Base-by-base conservation (phyloP, 2,797 vertebrate genomes). In the Alosa sapidissima region DNA sequence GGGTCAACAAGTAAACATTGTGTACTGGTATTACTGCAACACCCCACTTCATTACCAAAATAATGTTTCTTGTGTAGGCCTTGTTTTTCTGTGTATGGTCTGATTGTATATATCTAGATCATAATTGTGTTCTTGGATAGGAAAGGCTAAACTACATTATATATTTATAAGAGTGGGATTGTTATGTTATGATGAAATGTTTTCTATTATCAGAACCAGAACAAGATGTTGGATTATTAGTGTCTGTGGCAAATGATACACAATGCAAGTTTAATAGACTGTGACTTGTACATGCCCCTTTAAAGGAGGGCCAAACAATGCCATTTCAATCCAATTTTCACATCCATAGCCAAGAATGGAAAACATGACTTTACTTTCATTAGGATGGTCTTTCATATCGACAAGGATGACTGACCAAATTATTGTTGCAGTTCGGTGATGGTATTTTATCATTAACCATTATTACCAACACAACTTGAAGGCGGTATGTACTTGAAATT, bases 331-430 rank as follows among this genome's bases (percentile, higher is more conserved):
- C 19, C 36, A 78, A 78, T 78, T 78, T 45, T 75, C 14, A 47
- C 78, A 78, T 47, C 72, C 72, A 78, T 78, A 78, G 72, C 72
- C 72, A 78, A 47, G 72, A 78, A 78, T 47, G 72, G 8, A 78
- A 78, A 47, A 78, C 41, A 78, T 47, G 6, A 21, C 41, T 78
- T 78, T 78, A 28, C 68, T 75, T 78, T 78, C 16, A 45, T 78
- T 41, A 75, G 33, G 72, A 78, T 19, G 72, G 5, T 21, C 36
- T 78, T 78, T 47, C 41, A n/a, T 78, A 78, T 19, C 16, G 41
- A 47, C 72, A 78, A 45, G 72, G 72, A 78, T 78, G 72, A 78
- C 36, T 45, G 72, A 78, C 72, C 36, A 78, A 78, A 78, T 78
- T 47, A 78, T 78, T 45, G 72, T 78, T 47, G 36, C 41, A 16